Evolutionary conservation across 2,113 vertebrate species (phyloP), one percentile per base, ranked within the genome.

Genomic region (Reinhardtius hippoglossoides): DNA sequence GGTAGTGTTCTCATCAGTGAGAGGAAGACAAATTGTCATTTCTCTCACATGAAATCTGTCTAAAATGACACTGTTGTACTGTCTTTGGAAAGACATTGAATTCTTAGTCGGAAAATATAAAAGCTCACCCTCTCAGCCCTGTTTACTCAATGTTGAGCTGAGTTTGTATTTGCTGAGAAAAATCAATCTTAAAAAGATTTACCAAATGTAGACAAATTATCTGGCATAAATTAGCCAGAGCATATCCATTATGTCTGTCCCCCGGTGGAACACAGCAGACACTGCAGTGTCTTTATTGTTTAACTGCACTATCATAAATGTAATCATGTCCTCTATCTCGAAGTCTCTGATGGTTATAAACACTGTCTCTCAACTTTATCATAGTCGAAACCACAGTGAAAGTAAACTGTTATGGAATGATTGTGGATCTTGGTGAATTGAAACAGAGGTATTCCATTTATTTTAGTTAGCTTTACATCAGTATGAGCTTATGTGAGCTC

Each of bases 121-220:
- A 78, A 70, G 50, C 50, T 54, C 74, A 67, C 46, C 78, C 46
- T 62, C 68, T 60, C 68, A 2, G 65, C 50, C 71, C 75, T 73
- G 76, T 90, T 85, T 86, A 81, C 68, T 82, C 82, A 84, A 84
- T 67, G 76, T 62, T 64, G 78, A 85, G 82, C 80, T 69, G 68
- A 78, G 65, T 82, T 70, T 81, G 78, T 85, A 81, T 83, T 89
- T 82, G 80, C 87, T 16, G 82, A 71, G 76, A 86, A 91, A 56
- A 90, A 91, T 92, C 88, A 88, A 88, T 90, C 83, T 80, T 80
- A 85, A 88, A 85, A 76, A 87, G 86, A 88, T 88, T 87, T 80
- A 50, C 70, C 67, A 86, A 89, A 88, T 89, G 85, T 76, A 90
- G 83, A 90, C 78, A 87, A 91, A 91, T 91, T 90, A 91, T 80